Conservation (phyloP, 2,888 invertebrate genomes). For the Luffia ferchaultella region DNA sequence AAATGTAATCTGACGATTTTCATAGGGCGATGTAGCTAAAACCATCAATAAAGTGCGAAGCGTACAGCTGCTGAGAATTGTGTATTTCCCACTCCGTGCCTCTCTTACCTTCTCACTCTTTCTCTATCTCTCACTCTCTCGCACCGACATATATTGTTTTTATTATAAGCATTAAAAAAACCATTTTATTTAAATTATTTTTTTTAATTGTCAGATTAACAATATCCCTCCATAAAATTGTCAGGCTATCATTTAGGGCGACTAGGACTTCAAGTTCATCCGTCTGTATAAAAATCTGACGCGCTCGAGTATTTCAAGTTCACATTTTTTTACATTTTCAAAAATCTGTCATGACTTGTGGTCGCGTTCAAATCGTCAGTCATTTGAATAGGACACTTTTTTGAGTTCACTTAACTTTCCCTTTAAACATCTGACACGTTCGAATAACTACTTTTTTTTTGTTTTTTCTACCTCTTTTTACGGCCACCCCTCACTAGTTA, state of each 20-base stretch:
- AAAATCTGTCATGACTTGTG: not conserved
- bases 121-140: not conserved
- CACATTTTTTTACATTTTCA: not conserved
- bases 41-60: not conserved
- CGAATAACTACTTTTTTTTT: not conserved
- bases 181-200: not conserved
- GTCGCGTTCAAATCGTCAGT: not conserved
- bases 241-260: not conserved
- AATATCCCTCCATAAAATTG: too few relatives aligned
- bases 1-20: not conserved
- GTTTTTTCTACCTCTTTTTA: not conserved
- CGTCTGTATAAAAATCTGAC: not conserved
- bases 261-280: not conserved
- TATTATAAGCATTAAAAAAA: not conserved
- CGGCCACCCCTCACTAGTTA: not conserved
- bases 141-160: not conserved
- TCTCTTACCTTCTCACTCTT: not conserved
- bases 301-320: not conserved
- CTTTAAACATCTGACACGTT: not conserved
- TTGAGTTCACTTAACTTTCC: not conserved
- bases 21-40: not conserved
- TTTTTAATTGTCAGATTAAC: not conserved
- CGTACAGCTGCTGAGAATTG: not conserved
- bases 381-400: not conserved
- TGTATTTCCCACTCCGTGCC: not conserved